Base-by-base conservation (phyloP, 2,113 vertebrate genomes). In the Mastomys natalensis region DNA sequence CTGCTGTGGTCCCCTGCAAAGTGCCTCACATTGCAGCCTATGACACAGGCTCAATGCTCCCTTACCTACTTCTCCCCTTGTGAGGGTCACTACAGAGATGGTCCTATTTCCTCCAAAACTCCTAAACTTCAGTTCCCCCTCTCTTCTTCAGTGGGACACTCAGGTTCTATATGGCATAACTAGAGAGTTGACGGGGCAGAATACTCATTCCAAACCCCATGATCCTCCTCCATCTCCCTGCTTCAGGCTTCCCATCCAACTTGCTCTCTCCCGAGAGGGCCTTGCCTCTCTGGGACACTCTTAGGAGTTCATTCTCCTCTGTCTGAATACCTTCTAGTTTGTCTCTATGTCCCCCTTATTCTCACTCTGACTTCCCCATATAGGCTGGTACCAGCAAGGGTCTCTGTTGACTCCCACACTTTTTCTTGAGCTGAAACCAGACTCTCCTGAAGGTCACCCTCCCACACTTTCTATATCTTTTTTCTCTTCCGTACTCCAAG, bases 201-300 rank as follows among this genome's bases (percentile, higher is more conserved):
- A 22, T 0, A 0, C 60, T 73, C 16, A 9, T 5, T 55, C 13
- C 0, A 1, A 5, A 10, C 34, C n/a, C 29, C 0, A 37, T 0
- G 24, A 1, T 29, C 53, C 86, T 53, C 12, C 4, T 37, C 22
- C 74, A 8, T n/a, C 88, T 4, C 1, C 77, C 68, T 5, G 62
- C 55, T 34, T 62, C 17, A 53, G 53, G 40, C 31, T 64, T 58
- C 73, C 72, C 37, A 34, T 12, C 40, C 6, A 0, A 24, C 85
- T 26, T 11, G 31, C 60, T 10, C 37, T 45, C 55, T 43, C 6
- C 1, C 2, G n/a, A n/a, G n/a, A n/a, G 0, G 0, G 24, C n/a
- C 72, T 82, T 11, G 12, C 62, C 37, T 89, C 40, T 45, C 51
- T 43, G n/a, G 51, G 37, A 37, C 12, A 8, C 22, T 34, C 17